Evolutionary conservation across 1,140 invertebrate species (phyloP).

Genomic region (Monomorium pharaonis): DNA sequence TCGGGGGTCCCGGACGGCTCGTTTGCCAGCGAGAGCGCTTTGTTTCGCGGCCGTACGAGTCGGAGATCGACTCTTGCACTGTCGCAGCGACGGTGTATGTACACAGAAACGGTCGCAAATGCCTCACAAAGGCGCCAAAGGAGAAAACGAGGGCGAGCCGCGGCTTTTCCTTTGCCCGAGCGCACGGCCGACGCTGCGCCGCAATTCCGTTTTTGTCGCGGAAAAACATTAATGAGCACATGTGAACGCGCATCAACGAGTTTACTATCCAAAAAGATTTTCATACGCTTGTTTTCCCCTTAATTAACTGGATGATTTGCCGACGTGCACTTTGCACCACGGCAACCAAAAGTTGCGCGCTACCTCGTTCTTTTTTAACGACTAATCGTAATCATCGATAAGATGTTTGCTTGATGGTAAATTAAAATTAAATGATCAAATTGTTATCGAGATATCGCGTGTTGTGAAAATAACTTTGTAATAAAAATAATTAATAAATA

Average conservation of each 20-base stretch:
- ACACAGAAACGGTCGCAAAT: slow-evolving; percentile 63
- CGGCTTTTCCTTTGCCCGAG: slow-evolving; percentile 42
- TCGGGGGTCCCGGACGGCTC: slow-evolving; percentile 64
- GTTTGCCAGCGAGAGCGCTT: slow-evolving; percentile 70
- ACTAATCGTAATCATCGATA: background rate
- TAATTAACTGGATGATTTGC: slow-evolving; percentile 30
- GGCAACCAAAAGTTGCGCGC: background rate
- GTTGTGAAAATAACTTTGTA: background rate
- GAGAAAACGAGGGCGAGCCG: slow-evolving; percentile 56
- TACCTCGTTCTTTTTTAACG: background rate
- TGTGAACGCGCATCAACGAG: slow-evolving; percentile 34
- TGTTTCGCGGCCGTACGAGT: slow-evolving; percentile 61
- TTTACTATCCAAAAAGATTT: slow-evolving; percentile 12
- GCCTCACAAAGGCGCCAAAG: slow-evolving; percentile 50
- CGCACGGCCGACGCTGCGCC: background rate
- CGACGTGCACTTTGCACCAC: background rate
- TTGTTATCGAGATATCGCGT: background rate
- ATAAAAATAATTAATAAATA: background rate
- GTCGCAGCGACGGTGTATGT: slow-evolving; percentile 57
- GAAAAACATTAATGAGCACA: slow-evolving; percentile 58
- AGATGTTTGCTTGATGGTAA: background rate
- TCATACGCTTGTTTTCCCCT: slow-evolving; percentile 4
- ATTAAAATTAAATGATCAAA: background rate
- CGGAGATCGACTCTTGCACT: slow-evolving; percentile 62
- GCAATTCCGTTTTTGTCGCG: slow-evolving; percentile 52